Evolutionary conservation across 2,797 vertebrate species (phyloP).

Genomic region (Gymnodraco acuticeps): DNA sequence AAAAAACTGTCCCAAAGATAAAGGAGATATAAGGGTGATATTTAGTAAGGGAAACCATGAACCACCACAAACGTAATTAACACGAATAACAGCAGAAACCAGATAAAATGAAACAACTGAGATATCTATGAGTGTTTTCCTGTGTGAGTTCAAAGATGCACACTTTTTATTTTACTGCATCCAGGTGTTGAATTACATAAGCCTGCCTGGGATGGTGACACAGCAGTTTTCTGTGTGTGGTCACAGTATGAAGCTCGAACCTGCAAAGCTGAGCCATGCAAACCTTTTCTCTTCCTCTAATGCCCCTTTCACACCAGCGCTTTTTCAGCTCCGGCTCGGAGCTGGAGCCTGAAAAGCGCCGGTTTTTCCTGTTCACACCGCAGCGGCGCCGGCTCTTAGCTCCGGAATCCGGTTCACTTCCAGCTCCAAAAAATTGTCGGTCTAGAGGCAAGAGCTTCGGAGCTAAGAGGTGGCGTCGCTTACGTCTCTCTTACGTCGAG

Average conservation of each 20-base stretch:
- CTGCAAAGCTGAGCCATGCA: conserved; percentile 33
- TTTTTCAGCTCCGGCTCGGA: no score
- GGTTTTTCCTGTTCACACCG: no score
- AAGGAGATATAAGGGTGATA: background rate
- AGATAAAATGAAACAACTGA: background rate
- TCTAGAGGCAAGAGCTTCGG: no score
- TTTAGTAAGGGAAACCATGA: background rate
- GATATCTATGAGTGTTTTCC: conserved; percentile 5
- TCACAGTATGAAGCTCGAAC: conserved; percentile 19
- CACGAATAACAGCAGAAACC: conserved; percentile 7
- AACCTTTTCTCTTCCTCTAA: conserved; percentile 18
- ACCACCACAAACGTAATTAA: background rate
- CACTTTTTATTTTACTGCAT: conserved; percentile 25
- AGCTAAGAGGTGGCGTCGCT: no score
- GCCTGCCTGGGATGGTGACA: conserved; percentile 47
- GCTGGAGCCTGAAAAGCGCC: no score
- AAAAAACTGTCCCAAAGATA: background rate
- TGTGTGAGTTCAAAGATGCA: conserved; percentile 8
- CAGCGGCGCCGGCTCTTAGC: no score
- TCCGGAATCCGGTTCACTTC: no score
- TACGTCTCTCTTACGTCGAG: no score
- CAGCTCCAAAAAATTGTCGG: no score
- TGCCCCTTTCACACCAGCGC: no score
- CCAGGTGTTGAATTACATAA: conserved; percentile 62
- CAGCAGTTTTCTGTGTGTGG: conserved; percentile 46